A percentile compares a stretch with the other conserved stretches of the same genome.
Conservation (phyloP, 2,113 vertebrate species). For the Sterrhoptilus dennistouni region DNA sequence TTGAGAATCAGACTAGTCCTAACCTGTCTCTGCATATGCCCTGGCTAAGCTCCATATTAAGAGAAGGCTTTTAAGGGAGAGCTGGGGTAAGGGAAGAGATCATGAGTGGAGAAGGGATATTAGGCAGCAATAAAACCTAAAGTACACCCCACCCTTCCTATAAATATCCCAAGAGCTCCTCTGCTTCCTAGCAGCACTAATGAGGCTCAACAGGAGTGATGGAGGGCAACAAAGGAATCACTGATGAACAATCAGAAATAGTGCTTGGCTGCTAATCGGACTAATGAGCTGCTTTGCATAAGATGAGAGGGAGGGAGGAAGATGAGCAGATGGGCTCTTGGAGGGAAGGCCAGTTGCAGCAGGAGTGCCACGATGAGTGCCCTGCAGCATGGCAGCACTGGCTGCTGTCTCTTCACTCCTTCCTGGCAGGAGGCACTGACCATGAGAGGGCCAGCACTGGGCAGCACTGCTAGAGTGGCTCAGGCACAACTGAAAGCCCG, state of each 20-base stretch:
- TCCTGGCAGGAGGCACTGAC: neutral
- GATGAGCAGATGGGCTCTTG: neutral
- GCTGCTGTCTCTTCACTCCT: neutral
- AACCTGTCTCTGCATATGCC: neutral
- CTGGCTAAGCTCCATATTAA: neutral
- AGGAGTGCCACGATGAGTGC: neutral
- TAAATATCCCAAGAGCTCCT: conserved; percentile 14
- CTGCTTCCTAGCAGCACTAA: conserved; percentile 42
- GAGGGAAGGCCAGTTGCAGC: neutral
- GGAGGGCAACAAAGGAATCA: conserved; percentile 19
- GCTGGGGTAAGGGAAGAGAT: neutral
- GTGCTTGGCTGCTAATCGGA: neutral
- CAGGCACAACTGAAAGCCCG: neutral
- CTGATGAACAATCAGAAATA: conserved; percentile 61
- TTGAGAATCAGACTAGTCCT: neutral
- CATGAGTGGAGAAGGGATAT: neutral
- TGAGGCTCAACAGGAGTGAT: conserved; percentile 35
- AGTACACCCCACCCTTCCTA: conserved; percentile 26
- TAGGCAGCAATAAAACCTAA: neutral
- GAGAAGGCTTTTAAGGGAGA: neutral
- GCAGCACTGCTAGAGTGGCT: neutral
- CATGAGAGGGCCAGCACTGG: neutral
- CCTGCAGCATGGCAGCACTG: neutral
- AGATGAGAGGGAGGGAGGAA: neutral
- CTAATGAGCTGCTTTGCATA: conserved; percentile 34